These are phyloP conservation scores for Saguinus midas DNA, from an alignment of 2,113 vertebrate species.

Conservation along the genomic window DNA sequence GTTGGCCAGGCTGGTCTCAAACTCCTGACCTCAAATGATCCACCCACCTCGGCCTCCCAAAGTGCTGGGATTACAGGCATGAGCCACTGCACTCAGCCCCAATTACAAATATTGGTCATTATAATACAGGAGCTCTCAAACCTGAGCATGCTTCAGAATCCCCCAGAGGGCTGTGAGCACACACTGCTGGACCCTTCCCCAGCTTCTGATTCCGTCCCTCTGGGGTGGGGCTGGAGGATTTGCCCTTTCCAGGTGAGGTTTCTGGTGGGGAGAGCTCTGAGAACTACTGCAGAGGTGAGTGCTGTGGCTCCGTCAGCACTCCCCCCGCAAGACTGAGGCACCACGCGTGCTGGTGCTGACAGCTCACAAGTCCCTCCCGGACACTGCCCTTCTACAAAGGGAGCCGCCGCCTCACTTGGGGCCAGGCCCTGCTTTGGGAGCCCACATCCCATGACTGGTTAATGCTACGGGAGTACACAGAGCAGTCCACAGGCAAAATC, in stretches of 20 bases:
- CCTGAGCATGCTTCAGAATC: neutral
- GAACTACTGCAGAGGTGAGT: neutral
- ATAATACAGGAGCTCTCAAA: neutral
- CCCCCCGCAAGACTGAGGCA: neutral
- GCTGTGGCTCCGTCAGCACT: neutral
- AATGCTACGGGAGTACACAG: neutral
- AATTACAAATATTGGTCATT: neutral
- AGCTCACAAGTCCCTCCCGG: neutral
- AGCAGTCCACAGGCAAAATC: neutral
- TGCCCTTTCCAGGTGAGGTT: neutral
- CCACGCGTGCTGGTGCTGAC: neutral
- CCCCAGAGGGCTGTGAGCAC: neutral
- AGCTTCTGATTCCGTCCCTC: neutral
- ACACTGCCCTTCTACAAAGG: neutral
- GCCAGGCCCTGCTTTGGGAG: neutral
- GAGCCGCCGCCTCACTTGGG: neutral
- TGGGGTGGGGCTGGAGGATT: neutral
- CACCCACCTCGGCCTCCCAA: no score
- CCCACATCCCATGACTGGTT: neutral
- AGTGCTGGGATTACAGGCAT: no score
- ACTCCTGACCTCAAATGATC: no score
- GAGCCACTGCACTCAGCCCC: no score
- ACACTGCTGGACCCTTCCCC: neutral
- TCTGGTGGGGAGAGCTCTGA: neutral
- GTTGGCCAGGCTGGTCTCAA: no score